Evolutionary conservation across 2,888 invertebrate genomes (phyloP), one percentile per base, ranked within the genome.

Genomic region (Coleophora deauratella): DNA sequence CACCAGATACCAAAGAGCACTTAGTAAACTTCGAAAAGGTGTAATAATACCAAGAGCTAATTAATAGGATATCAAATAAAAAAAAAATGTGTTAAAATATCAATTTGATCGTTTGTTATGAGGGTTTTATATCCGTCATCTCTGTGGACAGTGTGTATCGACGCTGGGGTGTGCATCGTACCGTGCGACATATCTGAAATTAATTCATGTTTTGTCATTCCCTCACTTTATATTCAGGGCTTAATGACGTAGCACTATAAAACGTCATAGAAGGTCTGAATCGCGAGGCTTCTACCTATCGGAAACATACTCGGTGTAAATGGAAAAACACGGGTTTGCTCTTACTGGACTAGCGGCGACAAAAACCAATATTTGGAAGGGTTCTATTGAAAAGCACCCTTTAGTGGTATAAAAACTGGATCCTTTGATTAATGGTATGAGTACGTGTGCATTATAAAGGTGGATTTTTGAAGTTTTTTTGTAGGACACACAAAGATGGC

Each of bases 181-280:
- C 73, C 84, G 69, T 80, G 59, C 72, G 85, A 84, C 85, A 75
- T 76, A 77, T 80, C 79, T 72, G 70, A 84, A 82, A 85, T 82
- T 84, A 82, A 84, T 82, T 84, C 81, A 76, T 81, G 81, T 84
- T 82, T 82, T 84, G 85, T 84, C 84, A 81, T 82, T 78, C 77
- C 75, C 77, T 72, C 77, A 76, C 82, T 84, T 80, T 80, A 84
- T 72, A 79, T 80, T 77, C 78, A 69, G 62, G 66, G 66, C 63
- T 72, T 81, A 82, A 81, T 84, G 85, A 84, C 79, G 56, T 72
- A 54, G 76, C 78, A 74, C 75, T 79, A 77, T 79, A 75, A 71
- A 77, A 70, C 71, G 65, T 67, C 64, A 74, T 76, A 73, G 68
- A 21, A 67, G 65, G 70, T 71, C 38, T 39, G 15, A 62, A 60